A percentile compares a stretch with the other conserved stretches of the same genome.
phyloP scores from a whole-genome alignment of 2,113 vertebrate species.

The Mesitornis unicolor region DNA sequence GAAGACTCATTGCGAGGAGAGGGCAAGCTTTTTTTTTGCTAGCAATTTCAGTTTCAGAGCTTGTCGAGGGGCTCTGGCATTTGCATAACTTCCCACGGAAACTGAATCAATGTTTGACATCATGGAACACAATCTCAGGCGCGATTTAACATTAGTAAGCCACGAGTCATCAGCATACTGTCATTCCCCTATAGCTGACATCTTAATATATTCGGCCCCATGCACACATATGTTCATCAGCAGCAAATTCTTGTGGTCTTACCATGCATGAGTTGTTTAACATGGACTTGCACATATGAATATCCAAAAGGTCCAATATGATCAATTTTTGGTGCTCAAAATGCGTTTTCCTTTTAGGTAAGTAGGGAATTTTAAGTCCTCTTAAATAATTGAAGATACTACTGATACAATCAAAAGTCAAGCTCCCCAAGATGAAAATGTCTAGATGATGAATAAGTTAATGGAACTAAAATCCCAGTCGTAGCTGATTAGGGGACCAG shows the following conservation, averaged over 20 bases:
- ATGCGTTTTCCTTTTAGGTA: slow-evolving; percentile 27
- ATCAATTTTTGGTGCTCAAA: background rate
- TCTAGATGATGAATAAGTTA: slow-evolving; percentile 75
- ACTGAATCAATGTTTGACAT: slow-evolving; percentile 68
- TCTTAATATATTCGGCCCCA: slow-evolving; percentile 35
- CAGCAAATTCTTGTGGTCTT: background rate
- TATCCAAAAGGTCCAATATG: background rate
- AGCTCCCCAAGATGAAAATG: slow-evolving; percentile 64
- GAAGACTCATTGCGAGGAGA: background rate
- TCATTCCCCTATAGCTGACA: slow-evolving; percentile 37
- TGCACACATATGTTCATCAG: slow-evolving; percentile 10
- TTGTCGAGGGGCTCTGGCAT: slow-evolving; percentile 42
- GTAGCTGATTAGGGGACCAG: slow-evolving; percentile 55
- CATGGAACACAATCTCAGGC: slow-evolving; percentile 48
- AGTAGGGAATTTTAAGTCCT: slow-evolving; percentile 48
- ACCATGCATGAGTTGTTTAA: background rate
- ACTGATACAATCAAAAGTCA: slow-evolving; percentile 69
- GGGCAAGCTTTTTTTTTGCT: background rate
- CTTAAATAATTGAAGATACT: slow-evolving; percentile 69
- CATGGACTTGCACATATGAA: background rate
- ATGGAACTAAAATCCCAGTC: slow-evolving; percentile 74
- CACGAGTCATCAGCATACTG: slow-evolving; percentile 53
- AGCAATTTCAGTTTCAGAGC: background rate
- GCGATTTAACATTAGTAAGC: slow-evolving; percentile 59
- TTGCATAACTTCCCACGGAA: slow-evolving; percentile 66